These are phyloP conservation scores for Ips typographus DNA, from an alignment of 1,140 invertebrate genomes.

Conservation along the genomic window DNA sequence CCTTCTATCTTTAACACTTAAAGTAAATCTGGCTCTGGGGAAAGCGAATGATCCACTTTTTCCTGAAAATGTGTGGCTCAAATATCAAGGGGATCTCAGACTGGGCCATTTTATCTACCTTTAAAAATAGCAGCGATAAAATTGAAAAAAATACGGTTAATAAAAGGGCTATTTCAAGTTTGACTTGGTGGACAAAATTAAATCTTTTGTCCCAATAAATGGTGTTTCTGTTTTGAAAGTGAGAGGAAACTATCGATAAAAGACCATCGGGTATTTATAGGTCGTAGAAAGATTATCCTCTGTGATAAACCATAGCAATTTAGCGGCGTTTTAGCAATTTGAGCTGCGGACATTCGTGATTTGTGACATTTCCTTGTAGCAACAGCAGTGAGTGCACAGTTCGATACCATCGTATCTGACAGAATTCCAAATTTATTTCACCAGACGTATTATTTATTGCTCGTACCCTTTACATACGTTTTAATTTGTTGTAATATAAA, in stretches of 20 bases:
- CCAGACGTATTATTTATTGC: constrained; percentile 21
- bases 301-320: constrained; percentile 33
- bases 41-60: constrained; percentile 12
- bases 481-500: constrained; percentile 8
- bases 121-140: constrained; percentile 2
- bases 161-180: constrained; percentile 1
- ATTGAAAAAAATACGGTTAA: constrained; percentile 11
- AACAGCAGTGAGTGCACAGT: constrained; percentile 30
- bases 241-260: constrained; percentile 14
- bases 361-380: constrained; percentile 36
- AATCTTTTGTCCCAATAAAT: background rate
- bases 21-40: constrained; percentile 12
- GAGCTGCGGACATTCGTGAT: constrained; percentile 33
- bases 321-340: constrained; percentile 36
- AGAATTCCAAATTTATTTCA: constrained; percentile 16
- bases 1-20: constrained; percentile 7
- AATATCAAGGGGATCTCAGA: constrained; percentile 11
- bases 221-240: constrained; percentile 4
- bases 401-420: constrained; percentile 30
- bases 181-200: background rate
- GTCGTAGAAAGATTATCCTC: constrained; percentile 33
- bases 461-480: background rate
- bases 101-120: constrained; percentile 13
- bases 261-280: constrained; percentile 28
- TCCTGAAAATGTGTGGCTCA: constrained; percentile 12